Conservation (phyloP, 2,888 invertebrate species). For the Leptinotarsa juncta region DNA sequence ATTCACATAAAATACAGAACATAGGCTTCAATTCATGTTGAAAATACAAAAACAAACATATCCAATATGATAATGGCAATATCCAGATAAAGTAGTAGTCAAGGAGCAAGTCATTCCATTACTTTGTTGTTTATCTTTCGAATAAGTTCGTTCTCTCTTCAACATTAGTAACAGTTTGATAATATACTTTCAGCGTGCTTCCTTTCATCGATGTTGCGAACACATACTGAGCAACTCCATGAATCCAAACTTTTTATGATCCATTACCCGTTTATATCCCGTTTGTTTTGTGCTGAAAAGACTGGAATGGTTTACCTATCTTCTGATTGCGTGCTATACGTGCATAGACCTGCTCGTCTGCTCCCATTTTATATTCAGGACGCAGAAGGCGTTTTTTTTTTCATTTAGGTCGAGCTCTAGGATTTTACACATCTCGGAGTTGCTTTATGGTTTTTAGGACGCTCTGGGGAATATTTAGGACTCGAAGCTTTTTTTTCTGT, state of each 20-base stretch:
- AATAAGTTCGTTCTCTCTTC: neutral
- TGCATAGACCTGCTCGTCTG: conserved; percentile 26
- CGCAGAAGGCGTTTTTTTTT: conserved; percentile 37
- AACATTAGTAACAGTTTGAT: neutral
- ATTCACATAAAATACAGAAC: too few relatives aligned
- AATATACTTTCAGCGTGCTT: neutral
- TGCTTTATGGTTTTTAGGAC: conserved; percentile 50
- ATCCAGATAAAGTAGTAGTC: neutral
- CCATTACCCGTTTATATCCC: conserved; percentile 25
- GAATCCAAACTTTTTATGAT: conserved; percentile 11
- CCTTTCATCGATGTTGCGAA: neutral
- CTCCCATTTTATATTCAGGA: conserved; percentile 39
- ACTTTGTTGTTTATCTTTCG: neutral
- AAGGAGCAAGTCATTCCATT: neutral
- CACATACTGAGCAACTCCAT: conserved; percentile 5
- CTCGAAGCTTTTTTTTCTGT: conserved; percentile 41
- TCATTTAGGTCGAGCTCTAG: conserved; percentile 48
- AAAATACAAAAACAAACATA: too few relatives aligned
- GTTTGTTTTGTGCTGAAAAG: conserved; percentile 25
- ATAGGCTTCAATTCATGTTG: too few relatives aligned
- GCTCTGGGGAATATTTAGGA: conserved; percentile 49
- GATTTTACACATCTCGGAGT: conserved; percentile 49
- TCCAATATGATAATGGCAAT: neutral
- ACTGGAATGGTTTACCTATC: conserved; percentile 25
- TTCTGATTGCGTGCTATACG: conserved; percentile 38